Evolutionary conservation across 2,113 vertebrate genomes (phyloP), one percentile per base, ranked within the genome.

Genomic region (Stigmatopora argus): DNA sequence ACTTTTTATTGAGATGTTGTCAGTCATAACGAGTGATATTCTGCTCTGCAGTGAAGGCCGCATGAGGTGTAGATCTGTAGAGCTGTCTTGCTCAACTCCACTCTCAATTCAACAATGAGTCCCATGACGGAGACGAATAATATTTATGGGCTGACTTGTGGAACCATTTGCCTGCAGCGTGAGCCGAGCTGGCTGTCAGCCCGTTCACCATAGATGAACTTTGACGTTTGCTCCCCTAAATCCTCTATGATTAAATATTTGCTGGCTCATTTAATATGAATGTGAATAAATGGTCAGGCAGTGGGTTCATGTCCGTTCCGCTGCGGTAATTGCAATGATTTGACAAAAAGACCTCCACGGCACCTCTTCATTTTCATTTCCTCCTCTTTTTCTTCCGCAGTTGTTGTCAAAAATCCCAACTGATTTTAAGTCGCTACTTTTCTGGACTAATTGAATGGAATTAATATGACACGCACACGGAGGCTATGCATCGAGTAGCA

Each of bases 231-330:
- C 70, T 49, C 60, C 52, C 56, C 55, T 62, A 73, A 85, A 84
- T 83, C 79, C 65, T 47, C 73, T 78, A 64, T 82, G 80, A 86
- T 88, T 83, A 83, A 84, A 84, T 89, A 83, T 83, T 82, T 83
- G 71, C 78, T 72, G 80, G 72, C 74, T 85, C 73, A 83, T 84
- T 87, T 83, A 78, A 70, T 83, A 81, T 87, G 77, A 84, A 83
- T 76, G 79, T 73, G 74, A 87, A 84, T 85, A 81, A 80, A 82
- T 75, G 78, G 74, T 70, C 77, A 78, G 69, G 75, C 73, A 68
- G 57, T 64, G 67, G 66, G 72, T 73, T 83, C 75, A 62, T 71
- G 72, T 78, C 69, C 15, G 66, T 74, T 78, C 51, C 60, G 56
- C 68, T 66, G 61, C 66, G 81, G 57, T 68, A 73, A 73, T 73